Evolutionary conservation across 2,113 vertebrate genomes (phyloP).

Genomic region (Takifugu flavidus): DNA sequence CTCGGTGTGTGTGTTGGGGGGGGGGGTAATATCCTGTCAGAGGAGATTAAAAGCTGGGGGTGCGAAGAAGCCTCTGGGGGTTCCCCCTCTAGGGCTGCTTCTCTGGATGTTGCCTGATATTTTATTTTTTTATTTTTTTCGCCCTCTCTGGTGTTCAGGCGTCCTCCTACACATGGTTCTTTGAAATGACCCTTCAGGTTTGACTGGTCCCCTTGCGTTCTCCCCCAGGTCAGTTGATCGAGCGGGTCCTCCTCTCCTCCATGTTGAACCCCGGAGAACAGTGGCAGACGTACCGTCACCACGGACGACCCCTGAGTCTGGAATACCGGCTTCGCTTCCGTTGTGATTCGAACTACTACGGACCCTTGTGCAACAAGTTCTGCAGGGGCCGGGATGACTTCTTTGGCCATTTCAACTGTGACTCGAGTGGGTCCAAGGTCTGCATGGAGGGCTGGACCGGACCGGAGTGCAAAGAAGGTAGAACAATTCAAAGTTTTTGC

Average conservation of each 20-base stretch:
- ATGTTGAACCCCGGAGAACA: constrained; percentile 79
- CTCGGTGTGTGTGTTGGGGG: constrained; percentile 20
- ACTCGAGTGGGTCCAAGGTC: constrained; percentile 76
- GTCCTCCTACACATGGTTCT: too few relatives aligned
- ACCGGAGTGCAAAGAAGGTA: constrained; percentile 66
- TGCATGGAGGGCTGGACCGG: constrained; percentile 81
- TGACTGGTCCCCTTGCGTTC: not conserved
- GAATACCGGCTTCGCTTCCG: constrained; percentile 80
- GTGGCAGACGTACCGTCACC: constrained; percentile 74
- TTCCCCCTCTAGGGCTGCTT: constrained; percentile 37
- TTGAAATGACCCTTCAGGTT: not conserved
- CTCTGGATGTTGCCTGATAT: too few relatives aligned
- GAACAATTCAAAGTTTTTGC: not conserved
- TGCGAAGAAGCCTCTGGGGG: constrained; percentile 49
- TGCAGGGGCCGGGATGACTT: constrained; percentile 75
- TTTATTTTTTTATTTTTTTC: too few relatives aligned
- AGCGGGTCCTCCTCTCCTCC: constrained; percentile 76
- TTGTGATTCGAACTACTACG: constrained; percentile 77
- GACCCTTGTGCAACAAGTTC: constrained; percentile 77
- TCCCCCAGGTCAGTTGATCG: constrained; percentile 75
- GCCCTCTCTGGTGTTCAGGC: too few relatives aligned
- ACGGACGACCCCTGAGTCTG: constrained; percentile 73
- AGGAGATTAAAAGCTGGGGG: constrained; percentile 47
- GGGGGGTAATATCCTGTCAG: constrained; percentile 48
- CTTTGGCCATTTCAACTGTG: constrained; percentile 81